These are phyloP conservation scores for Anguilla marmorata DNA, from an alignment of 2,797 vertebrate genomes.

Conservation along the genomic window DNA sequence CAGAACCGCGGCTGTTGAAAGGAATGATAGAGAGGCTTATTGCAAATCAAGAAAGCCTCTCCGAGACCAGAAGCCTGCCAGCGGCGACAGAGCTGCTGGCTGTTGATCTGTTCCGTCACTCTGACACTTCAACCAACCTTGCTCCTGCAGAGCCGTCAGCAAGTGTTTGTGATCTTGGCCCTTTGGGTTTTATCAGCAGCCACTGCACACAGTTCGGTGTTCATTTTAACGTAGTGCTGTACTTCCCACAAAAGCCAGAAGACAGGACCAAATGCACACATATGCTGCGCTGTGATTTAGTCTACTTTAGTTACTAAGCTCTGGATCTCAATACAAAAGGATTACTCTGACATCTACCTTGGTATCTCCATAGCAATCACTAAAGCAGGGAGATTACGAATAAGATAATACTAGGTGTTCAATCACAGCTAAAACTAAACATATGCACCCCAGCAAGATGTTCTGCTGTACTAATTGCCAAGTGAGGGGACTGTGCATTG, in stretches of 20 bases:
- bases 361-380: not conserved
- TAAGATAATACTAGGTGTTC: not conserved
- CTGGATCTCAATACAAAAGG: not conserved
- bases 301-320: not conserved
- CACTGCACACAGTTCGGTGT: not conserved
- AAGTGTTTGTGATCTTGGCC: not conserved
- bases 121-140: slow-evolving; percentile 8
- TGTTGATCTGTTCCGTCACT: not conserved
- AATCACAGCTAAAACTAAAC: not conserved
- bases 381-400: not conserved
- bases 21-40: slow-evolving; percentile 11
- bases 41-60: slow-evolving; percentile 9
- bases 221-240: not conserved
- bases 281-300: not conserved
- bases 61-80: not conserved
- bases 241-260: not conserved
- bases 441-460: not conserved
- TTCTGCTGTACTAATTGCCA: not conserved
- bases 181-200: not conserved
- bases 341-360: not conserved
- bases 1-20: not conserved
- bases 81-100: slow-evolving; percentile 2
- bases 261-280: not conserved
- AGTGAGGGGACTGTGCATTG: too few relatives aligned
- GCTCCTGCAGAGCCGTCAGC: slow-evolving; percentile 3